These are phyloP conservation scores for Chaenodraco wilsoni DNA, from an alignment of 2,797 vertebrate species.

Conservation along the genomic window DNA sequence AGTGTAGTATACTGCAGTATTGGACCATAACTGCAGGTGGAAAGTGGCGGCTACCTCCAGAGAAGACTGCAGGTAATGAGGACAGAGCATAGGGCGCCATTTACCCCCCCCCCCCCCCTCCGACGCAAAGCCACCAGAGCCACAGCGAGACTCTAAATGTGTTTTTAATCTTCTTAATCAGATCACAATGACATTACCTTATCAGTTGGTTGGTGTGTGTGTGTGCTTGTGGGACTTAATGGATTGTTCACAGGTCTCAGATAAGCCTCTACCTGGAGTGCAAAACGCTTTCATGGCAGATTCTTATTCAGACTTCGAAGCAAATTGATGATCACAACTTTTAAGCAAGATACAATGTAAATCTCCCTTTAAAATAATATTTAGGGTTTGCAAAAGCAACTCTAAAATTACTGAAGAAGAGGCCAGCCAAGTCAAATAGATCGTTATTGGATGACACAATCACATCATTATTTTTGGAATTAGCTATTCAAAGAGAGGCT, in stretches of 20 bases:
- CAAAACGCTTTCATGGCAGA: conserved; percentile 57
- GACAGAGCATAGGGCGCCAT: conserved; percentile 24
- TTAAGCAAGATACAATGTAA: conserved; percentile 9
- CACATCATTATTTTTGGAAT: conserved; percentile 17
- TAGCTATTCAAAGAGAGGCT: conserved; percentile 22
- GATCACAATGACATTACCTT: conserved; percentile 62
- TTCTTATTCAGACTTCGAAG: conserved; percentile 41
- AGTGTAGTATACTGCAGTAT: not conserved
- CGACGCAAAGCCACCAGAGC: conserved; percentile 2
- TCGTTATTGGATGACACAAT: conserved; percentile 8
- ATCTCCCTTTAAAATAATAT: conserved; percentile 23
- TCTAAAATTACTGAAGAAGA: not conserved
- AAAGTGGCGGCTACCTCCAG: not conserved
- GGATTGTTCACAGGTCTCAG: conserved; percentile 51
- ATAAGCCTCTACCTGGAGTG: conserved; percentile 43
- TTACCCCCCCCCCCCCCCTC: not conserved
- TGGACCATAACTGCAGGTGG: not conserved
- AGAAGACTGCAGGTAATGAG: conserved; percentile 22
- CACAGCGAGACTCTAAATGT: conserved; percentile 41
- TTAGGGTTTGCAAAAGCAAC: conserved; percentile 2
- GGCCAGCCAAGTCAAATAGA: not conserved
- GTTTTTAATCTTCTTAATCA: conserved; percentile 66
- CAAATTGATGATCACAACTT: conserved; percentile 39
- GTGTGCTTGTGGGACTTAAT: conserved; percentile 34
- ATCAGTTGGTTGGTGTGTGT: conserved; percentile 32